Base-by-base conservation (phyloP, 2,113 vertebrate species). In the Misgurnus anguillicaudatus region DNA sequence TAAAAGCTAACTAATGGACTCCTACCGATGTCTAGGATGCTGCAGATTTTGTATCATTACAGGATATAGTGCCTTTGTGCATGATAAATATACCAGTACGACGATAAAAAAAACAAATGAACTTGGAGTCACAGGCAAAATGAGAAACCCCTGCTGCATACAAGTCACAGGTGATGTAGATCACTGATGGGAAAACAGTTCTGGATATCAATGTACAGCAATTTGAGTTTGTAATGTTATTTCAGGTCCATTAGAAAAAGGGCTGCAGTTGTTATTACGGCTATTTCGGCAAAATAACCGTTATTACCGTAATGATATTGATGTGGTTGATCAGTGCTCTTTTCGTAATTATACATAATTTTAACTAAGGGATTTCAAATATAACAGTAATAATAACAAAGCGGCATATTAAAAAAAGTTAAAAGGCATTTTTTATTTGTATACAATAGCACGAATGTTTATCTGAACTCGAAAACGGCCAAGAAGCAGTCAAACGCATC, bases 1-100 rank as follows among this genome's bases (percentile, higher is more conserved):
- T 92, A 86, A 90, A 87, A 90, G 90, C 91, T 88, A 90, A 92
- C 91, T 93, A 94, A 94, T 94, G 91, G 92, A 93, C 91, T 92
- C 89, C 86, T 84, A 86, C 88, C 87, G 93, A 92, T 86, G 79
- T 87, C 89, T 85, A 71, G 82, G 88, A 91, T 85, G 87, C 87
- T 80, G 75, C 82, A 85, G 86, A 87, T 90, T 91, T 90, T 88
- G 87, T 87, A 87, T 87, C 88, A 89, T 89, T 82, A 88, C 88
- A 86, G 85, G 85, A 88, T 82, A 80, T 83, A 81, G 70, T 76
- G 85, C 82, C 81, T 90, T 88, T 78, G 83, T 58, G 87, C 88
- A 89, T 90, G 86, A 88, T 84, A 85, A 84, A 84, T 84, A 87
- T 86, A 86, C 72, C 75, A 79, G 78, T 81, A 86, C 88, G 81